Base-by-base conservation (phyloP, 2,888 invertebrate species). In the Rotaria magnacalcarata region DNA sequence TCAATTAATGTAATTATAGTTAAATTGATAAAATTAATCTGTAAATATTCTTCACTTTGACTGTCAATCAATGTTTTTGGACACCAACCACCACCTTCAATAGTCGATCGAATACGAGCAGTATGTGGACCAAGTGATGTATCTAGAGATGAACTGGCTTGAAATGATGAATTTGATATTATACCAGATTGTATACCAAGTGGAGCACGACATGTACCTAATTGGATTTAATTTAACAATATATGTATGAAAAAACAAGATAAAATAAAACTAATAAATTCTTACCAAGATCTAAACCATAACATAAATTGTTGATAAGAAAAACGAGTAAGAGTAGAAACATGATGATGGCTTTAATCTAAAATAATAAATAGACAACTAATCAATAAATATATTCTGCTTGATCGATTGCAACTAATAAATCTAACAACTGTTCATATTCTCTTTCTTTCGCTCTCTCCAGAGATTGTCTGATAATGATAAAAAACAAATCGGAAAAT, bases 41-140 rank as follows among this genome's bases (percentile, higher is more conserved):
- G 95, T 84, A 96, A 92, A 91, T 94, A 96, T 90, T 96, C 96
- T 24, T 94, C 93, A 50, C 90, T 89, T 85, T 89, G 89, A 86
- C 89, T 89, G 50, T 94, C 94, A 89, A 95, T 94, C 90, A 94
- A 94, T 85, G 93, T 93, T 91, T 94, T 94, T 19, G 96, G 96
- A 92, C 96, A 96, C 96, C 96, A 96, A 0, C 96, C 96, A 84
- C 96, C 96, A 24, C 96, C 95, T 89, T 94, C 93, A 88, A 93
- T 93, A 90, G 96, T 96, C 89, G 94, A 94, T 88, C 94, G 94
- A 88, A 96, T 92, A 91, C 96, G 94, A 91, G 94, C 95, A 90
- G 94, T 94, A 89, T 94, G 94, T 85, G 96, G 95, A 88, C 95
- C 96, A 87, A 95, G 95, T 90, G 94, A 94, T 89, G 93, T 93